Conservation (phyloP, 2,113 vertebrate genomes). For the Gymnarchus niloticus region DNA sequence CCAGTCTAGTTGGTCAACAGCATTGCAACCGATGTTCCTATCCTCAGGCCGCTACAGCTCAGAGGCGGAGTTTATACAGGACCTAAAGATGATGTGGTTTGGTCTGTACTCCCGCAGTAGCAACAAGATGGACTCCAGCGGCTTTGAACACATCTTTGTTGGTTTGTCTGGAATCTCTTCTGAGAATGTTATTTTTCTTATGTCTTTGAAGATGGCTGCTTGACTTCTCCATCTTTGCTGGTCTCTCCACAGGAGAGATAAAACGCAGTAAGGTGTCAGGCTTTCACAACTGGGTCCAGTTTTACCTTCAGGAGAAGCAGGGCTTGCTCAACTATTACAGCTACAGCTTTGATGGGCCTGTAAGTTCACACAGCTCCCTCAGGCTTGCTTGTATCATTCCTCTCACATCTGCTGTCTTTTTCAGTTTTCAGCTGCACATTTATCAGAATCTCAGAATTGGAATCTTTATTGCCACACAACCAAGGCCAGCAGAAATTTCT, state of each 20-base stretch:
- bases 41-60: conserved; percentile 66
- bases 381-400: neutral
- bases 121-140: conserved; percentile 73
- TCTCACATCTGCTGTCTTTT: neutral
- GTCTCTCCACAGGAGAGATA: conserved; percentile 71
- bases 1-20: neutral
- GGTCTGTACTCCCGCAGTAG: conserved; percentile 78
- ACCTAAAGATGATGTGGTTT: conserved; percentile 93
- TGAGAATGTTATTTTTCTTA: neutral
- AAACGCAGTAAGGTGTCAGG: conserved; percentile 84
- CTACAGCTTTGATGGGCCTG: conserved; percentile 81
- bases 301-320: conserved; percentile 81
- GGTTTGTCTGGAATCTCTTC: conserved; percentile 51
- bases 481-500: no score
- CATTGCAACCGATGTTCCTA: conserved; percentile 6
- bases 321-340: conserved; percentile 81
- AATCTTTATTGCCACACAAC: no score
- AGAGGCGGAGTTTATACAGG: conserved; percentile 65
- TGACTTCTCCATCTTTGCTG: neutral
- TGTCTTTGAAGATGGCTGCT: neutral
- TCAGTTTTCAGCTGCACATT: neutral
- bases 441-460: no score
- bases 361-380: conserved; percentile 49
- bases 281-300: conserved; percentile 95
- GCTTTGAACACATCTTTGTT: conserved; percentile 91